Base-by-base conservation (phyloP, 2,797 vertebrate species). In the Chelidonichthys spinosus region DNA sequence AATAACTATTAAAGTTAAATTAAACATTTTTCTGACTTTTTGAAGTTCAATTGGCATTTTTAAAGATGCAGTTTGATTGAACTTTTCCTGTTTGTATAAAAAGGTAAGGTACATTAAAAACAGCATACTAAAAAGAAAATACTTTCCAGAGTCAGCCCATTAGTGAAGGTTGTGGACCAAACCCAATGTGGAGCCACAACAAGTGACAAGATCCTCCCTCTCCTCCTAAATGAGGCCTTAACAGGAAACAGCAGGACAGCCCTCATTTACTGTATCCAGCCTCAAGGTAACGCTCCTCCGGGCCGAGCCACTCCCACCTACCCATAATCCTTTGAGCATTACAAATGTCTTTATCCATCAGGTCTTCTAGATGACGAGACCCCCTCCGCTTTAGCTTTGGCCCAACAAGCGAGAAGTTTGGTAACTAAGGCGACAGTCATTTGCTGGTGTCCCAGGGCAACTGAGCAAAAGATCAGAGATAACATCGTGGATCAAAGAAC, bases 241-340 rank as follows among this genome's bases (percentile, higher is more conserved):
- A 90, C 87, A 64, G 96, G 95, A 83, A 96, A 95, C 88, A 93
- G 89, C 61, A 90, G 90, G 78, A 94, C 90, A 0, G 83, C 89
- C 17, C 85, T 97, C 61, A 88, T 97, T 83, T 94, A 95, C 81
- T 93, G 88, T 36, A 85, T 97, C 79, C 90, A 91, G 0, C 87
- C 94, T 82, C 90, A 92, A 94, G 95, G 96, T 96, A 44, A 74
- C 17, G 40, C 1, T 53, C 52, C 17, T 65, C 32, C 40, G 42
- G 2, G 5, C n/a, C 36, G 11, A 6, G 7, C 10, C 0, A 11
- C 53, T 35, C 14, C 36, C 18, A 40, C 3, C 56, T 13, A 72
- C 17, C n/a, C 33, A 52, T 33, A 49, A 69, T 67, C 15, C 33
- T 58, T 37, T 55, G 4, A 44, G 62, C 53, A 25, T 15, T 25